Evolutionary conservation across 2,113 vertebrate genomes (phyloP), one percentile per base, ranked within the genome.

Genomic region (Heptranchias perlo): DNA sequence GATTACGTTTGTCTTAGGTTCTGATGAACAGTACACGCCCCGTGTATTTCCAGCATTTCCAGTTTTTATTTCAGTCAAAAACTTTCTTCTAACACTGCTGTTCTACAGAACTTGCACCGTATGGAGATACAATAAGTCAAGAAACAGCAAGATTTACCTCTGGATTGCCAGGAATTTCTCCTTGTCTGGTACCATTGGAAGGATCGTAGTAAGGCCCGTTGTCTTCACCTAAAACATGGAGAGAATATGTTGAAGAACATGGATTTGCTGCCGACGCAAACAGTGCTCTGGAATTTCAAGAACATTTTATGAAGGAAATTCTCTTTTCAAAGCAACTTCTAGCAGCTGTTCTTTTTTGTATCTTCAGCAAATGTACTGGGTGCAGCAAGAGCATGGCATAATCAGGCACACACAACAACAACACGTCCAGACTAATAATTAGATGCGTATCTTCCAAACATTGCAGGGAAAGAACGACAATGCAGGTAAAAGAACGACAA

Each of bases 141-240:
- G 93, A 94, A 94, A 67, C 61, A 65, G 39, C 18, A 31, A 49
- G 23, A 69, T 49, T 67, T 95, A 95, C 94, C 94, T 95, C 94
- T 4, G 94, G 25, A 73, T 95, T 95, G 65, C 94, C 65, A 21
- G 94, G 94, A 52, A 49, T 95, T 95, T 52, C 94, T 49, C 44
- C 25, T 49, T 95, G 65, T 69, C 94, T 13, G 39, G 11, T 67
- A 31, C 64, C 64, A 69, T 47, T 69, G 64, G 93, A 67, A 31
- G 93, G 64, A 31, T 49, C 64, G 31, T 95, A 95, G 93, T 49
- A 95, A 47, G 64, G 62, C 25, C 65, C 94, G 35, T 95, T 95
- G 28, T 95, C 94, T 69, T 95, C 94, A 69, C 94, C 94, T 95
- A 95, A 14, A 67, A 67, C 8, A 28, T 47, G n/a, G 62, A 49